A percentile compares a stretch with the other conserved stretches of the same genome.
Conservation (phyloP, 2,113 vertebrate species). For the Corythaeola cristata region DNA sequence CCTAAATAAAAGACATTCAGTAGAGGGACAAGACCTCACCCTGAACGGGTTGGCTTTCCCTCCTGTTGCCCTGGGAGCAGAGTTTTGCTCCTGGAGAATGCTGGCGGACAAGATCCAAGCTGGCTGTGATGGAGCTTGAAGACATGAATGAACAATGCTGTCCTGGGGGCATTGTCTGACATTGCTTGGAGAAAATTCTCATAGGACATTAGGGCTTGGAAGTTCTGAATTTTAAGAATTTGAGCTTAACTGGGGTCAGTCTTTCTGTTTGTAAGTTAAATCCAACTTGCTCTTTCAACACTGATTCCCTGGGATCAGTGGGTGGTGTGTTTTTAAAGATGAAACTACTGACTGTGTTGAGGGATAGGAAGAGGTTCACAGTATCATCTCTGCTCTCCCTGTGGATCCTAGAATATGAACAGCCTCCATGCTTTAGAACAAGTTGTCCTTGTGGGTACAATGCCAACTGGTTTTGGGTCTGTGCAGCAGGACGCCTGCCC, state of each 20-base stretch:
- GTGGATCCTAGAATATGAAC: not conserved
- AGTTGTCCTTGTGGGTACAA: not conserved
- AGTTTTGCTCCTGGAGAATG: constrained; percentile 13
- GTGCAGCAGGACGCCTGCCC: not conserved
- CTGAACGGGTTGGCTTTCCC: not conserved
- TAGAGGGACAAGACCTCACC: not conserved
- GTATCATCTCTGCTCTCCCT: not conserved
- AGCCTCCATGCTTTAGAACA: not conserved
- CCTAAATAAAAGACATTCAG: not conserved
- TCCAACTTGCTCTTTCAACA: not conserved
- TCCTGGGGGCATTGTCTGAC: not conserved
- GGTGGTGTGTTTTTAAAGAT: not conserved
- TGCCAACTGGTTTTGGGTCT: not conserved
- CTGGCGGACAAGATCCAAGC: not conserved
- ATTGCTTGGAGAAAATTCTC: constrained; percentile 28
- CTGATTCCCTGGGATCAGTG: not conserved
- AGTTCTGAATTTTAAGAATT: constrained; percentile 31
- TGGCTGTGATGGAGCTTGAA: not conserved
- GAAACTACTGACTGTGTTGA: not conserved
- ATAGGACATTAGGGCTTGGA: not conserved
- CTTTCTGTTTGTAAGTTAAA: not conserved
- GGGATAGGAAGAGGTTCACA: not conserved
- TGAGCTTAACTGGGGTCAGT: not conserved
- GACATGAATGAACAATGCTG: constrained; percentile 5
- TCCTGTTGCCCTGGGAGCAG: not conserved